Base-by-base conservation (phyloP, 2,113 vertebrate genomes). In the Hippocampus abdominalis region DNA sequence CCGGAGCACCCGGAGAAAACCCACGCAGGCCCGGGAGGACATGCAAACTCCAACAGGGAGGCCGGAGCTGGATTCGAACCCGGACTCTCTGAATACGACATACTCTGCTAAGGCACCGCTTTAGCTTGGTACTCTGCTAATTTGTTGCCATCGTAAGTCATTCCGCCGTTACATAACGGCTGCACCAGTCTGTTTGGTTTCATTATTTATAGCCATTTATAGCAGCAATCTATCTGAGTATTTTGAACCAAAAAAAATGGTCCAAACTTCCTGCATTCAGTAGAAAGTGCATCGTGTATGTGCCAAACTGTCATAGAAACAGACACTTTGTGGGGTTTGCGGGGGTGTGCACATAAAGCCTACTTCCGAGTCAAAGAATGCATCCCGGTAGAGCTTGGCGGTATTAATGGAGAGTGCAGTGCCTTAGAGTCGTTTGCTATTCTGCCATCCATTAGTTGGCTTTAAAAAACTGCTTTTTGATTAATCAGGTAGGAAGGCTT, bases 171-270 rank as follows among this genome's bases (percentile, higher is more conserved):
- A 87, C 13, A 74, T 85, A 89, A 89, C 72, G 27, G 76, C 16
- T 27, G 76, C 75, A 71, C 72, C 72, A 63, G 65, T 80, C 72
- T 77, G 73, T 84, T 84, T 81, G 73, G 70, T 66, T 89, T 79
- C 71, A 90, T 89, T 88, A 89, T 90, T 86, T 48, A 90, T 84
- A 57, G 23, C 40, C 78, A 83, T 84, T 81, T 81, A 81, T 77
- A 79, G 81, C 74, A 60, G 60, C 74, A 63, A 86, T 82, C 81
- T 86, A 76, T 78, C 76, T 60, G 63, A 71, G 66, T 77, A 71
- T 73, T 82, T 13, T 36, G 32, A 67, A 78, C 68, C 51, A 76
- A 76, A 69, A 72, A 75, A 86, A 90, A 79, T 76, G 68, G 79
- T 71, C 18, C 68, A 77, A 76, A 82, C 75, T 77, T 85, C 77